A percentile compares a stretch with the other conserved stretches of the same genome.
Conservation (phyloP, 2,797 vertebrate species). For the Linurgus olivaceus region DNA sequence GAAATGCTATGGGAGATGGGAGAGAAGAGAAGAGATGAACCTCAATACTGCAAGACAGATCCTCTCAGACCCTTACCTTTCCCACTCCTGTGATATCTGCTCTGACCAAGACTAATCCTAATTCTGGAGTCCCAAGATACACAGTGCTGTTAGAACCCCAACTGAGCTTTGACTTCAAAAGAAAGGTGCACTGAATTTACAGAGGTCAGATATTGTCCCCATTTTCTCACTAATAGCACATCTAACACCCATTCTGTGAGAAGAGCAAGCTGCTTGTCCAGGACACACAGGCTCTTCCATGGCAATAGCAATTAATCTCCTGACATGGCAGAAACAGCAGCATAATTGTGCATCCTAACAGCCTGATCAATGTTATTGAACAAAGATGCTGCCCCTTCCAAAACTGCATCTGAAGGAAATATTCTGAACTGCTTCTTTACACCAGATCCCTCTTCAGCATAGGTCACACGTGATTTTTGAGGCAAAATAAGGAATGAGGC, state of each 20-base stretch:
- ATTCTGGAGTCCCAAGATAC: not conserved
- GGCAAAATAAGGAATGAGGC: not conserved
- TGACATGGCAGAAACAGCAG: not conserved
- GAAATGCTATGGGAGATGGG: not conserved
- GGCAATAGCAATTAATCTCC: not conserved
- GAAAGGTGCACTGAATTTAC: not conserved
- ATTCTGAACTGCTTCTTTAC: not conserved
- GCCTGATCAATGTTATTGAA: not conserved
- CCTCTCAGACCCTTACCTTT: not conserved
- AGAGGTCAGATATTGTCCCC: not conserved
- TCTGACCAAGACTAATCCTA: not conserved
- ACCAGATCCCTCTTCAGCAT: not conserved
- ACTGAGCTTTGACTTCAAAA: not conserved
- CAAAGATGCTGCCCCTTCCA: not conserved
- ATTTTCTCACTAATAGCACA: not conserved
- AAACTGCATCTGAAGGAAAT: not conserved
- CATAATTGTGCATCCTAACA: not conserved
- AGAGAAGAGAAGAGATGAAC: not conserved
- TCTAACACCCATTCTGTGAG: not conserved
- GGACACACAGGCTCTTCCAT: not conserved
- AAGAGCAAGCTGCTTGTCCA: not conserved
- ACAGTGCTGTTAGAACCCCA: rapidly evolving
- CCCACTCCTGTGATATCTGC: too few relatives aligned
- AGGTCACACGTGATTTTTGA: not conserved
- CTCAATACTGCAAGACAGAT: not conserved